Base-by-base conservation (phyloP, 1,140 invertebrate genomes). In the Achatina immaculata region DNA sequence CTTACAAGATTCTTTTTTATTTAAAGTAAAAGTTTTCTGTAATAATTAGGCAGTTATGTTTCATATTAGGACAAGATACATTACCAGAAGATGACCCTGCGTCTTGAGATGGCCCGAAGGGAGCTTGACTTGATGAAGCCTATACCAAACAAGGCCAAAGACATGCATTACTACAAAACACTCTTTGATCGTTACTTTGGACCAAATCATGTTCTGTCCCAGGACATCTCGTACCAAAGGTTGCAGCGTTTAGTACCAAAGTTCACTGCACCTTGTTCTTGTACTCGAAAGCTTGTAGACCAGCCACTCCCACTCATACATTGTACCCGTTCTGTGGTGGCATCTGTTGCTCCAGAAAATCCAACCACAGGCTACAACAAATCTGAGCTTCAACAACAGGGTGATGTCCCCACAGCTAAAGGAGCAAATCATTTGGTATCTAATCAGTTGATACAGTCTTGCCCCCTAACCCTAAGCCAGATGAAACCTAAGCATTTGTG, bases 181-280 rank as follows among this genome's bases (percentile, higher is more conserved):
- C 86, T 89, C 24, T 81, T 89, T 83, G 88, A 89, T 81, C 83
- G 87, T 36, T 89, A 89, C 76, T 89, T 88, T 83, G 88, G 88
- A 62, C 81, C 85, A 68, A 88, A 89, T 83, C 87, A 88, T 82
- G 86, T 85, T 72, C 80, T 89, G 38, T 83, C 86, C 45, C 87
- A 87, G 80, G 86, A 88, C n/a, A 82, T 65, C n/a, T 38, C 78
- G 11, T 55, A 40, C 16, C 62, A 69, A 36, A 73, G 71, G 65
- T 72, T 80, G 19, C 65, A 80, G 38, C 6, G 75, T 73, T 48
- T 62, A 62, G 7, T 69, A 40, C 43, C 71, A 16, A 62, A 43
- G 9, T 24, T 80, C 0, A 55, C 78, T 45, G 43, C 78, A 24
- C 62, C 78, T 34, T 31, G 58, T 40, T 14, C 42, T 19, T 3